Evolutionary conservation across 2,888 invertebrate genomes (phyloP).

Genomic region (Zaprionus lineosus): DNA sequence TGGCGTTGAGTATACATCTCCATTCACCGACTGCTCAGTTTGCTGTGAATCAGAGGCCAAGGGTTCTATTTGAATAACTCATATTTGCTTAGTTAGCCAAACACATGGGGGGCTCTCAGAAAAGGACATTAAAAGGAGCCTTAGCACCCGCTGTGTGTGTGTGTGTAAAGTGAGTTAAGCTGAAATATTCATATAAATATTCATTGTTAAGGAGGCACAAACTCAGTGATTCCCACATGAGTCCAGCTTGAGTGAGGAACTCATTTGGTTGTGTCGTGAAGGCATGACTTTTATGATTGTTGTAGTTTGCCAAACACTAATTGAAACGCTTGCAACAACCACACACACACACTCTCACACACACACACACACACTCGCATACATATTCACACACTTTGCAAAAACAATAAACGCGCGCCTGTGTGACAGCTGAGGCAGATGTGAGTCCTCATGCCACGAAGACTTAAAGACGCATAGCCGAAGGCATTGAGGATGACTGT

Average conservation of each 20-base stretch:
- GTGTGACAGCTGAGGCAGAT: conserved; percentile 48
- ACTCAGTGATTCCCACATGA: background rate
- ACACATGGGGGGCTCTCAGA: conserved; percentile 12
- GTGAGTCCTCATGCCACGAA: conserved; percentile 30
- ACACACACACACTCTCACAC: conserved; percentile 7
- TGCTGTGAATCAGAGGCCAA: background rate
- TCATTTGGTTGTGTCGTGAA: conserved; percentile 14
- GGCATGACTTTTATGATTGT: conserved; percentile 34
- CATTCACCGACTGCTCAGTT: conserved; percentile 6
- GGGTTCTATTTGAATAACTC: background rate
- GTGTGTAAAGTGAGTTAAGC: conserved; percentile 1
- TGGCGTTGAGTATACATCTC: background rate
- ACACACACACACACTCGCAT: conserved; percentile 8
- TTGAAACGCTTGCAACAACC: conserved; percentile 65
- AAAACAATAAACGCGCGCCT: conserved; percentile 42
- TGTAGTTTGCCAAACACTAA: conserved; percentile 63
- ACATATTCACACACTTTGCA: background rate
- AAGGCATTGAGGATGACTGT: conserved; percentile 8
- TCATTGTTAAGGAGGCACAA: conserved; percentile 33
- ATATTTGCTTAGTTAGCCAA: conserved; percentile 26
- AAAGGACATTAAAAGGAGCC: conserved; percentile 25
- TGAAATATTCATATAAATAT: conserved; percentile 52
- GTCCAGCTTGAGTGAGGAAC: background rate
- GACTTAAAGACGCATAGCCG: conserved; percentile 1
- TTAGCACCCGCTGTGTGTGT: background rate